phyloP scores from a whole-genome alignment of 1,140 invertebrate genomes.

The Scaptomyza montana region DNA sequence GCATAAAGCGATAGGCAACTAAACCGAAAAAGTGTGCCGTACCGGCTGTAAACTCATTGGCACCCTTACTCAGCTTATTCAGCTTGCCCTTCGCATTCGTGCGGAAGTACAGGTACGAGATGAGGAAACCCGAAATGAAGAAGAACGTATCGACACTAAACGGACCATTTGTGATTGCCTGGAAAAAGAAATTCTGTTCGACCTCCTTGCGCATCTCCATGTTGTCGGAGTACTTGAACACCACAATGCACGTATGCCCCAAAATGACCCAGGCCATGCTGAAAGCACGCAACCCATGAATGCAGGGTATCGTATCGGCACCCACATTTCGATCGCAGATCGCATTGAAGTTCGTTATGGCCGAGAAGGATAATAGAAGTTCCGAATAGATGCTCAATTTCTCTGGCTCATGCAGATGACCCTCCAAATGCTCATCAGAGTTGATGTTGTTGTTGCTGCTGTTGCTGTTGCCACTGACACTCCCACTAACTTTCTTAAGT shows the following conservation, averaged over 20 bases:
- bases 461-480: background rate
- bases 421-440: constrained; percentile 86
- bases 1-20: constrained; percentile 90
- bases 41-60: constrained; percentile 88
- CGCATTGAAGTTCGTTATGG: constrained; percentile 89
- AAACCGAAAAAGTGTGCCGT: constrained; percentile 91
- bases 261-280: constrained; percentile 97
- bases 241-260: constrained; percentile 93
- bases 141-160: constrained; percentile 97
- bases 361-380: constrained; percentile 91
- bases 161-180: constrained; percentile 93
- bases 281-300: constrained; percentile 92
- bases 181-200: constrained; percentile 92
- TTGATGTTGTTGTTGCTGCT: constrained; percentile 85
- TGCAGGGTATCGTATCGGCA: constrained; percentile 91
- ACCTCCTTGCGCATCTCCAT: constrained; percentile 90
- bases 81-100: constrained; percentile 91
- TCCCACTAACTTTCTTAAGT: background rate
- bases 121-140: constrained; percentile 91
- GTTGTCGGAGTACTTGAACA: constrained; percentile 94
- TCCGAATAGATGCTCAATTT: constrained; percentile 87
- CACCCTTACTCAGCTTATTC: constrained; percentile 89
- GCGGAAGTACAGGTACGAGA: constrained; percentile 93
- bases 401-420: constrained; percentile 83
- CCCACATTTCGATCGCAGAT: constrained; percentile 92